phyloP scores from a whole-genome alignment of 2,113 vertebrate genomes.

The Eubucco bourcierii region DNA sequence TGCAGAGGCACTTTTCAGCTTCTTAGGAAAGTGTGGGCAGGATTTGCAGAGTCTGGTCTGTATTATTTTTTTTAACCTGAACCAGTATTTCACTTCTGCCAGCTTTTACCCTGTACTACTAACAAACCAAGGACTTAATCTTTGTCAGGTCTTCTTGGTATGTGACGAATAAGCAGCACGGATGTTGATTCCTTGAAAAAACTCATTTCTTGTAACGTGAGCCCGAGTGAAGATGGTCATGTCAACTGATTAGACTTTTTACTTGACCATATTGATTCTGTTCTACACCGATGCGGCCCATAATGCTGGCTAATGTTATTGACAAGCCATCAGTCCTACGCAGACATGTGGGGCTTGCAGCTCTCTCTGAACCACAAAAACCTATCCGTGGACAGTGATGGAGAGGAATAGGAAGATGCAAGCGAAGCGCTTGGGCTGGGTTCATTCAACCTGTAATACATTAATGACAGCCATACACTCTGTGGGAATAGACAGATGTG shows the following conservation, averaged over 20 bases:
- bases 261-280: slow-evolving; percentile 91
- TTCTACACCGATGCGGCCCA: slow-evolving; percentile 89
- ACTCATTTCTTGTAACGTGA: slow-evolving; percentile 89
- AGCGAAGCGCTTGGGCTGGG: slow-evolving; percentile 81
- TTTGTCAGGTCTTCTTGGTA: slow-evolving; percentile 72
- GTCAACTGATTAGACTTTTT: slow-evolving; percentile 93
- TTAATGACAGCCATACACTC: slow-evolving; percentile 74
- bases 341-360: slow-evolving; percentile 91
- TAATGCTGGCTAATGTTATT: slow-evolving; percentile 99
- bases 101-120: slow-evolving; percentile 23
- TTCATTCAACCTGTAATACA: slow-evolving; percentile 64
- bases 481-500: slow-evolving; percentile 71
- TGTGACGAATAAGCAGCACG: slow-evolving; percentile 74
- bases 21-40: not conserved
- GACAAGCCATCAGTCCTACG: slow-evolving; percentile 94
- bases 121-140: slow-evolving; percentile 74
- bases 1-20: not conserved
- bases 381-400: slow-evolving; percentile 91
- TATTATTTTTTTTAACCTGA: slow-evolving; percentile 63
- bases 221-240: slow-evolving; percentile 83
- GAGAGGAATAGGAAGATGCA: slow-evolving; percentile 84
- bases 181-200: slow-evolving; percentile 87
- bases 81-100: slow-evolving; percentile 52
- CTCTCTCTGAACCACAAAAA: slow-evolving; percentile 86
- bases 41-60: not conserved